phyloP scores from a whole-genome alignment of 2,113 vertebrate genomes.

The Isichthys henryi region DNA sequence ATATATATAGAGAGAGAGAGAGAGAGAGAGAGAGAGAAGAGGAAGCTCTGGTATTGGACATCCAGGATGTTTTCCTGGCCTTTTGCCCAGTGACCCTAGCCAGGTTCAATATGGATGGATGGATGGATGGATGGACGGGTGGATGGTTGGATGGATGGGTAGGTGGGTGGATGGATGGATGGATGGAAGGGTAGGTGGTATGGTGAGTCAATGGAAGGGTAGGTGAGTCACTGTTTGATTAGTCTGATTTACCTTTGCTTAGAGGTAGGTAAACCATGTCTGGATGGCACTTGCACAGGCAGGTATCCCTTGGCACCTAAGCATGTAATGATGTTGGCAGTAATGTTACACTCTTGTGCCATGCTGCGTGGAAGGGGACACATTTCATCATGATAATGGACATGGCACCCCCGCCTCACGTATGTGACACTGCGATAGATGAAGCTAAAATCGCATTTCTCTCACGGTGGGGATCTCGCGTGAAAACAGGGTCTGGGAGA shows the following conservation, averaged over 20 bases:
- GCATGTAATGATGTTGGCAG: background rate
- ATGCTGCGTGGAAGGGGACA: background rate
- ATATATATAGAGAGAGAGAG: no score
- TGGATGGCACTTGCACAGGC: background rate
- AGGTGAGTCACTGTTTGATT: background rate
- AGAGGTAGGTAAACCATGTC: background rate
- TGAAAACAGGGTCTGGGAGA: background rate
- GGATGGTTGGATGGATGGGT: background rate
- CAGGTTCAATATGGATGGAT: background rate
- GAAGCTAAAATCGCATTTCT: background rate
- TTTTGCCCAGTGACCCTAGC: background rate
- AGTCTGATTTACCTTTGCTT: background rate
- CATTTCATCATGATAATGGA: conserved; percentile 4
- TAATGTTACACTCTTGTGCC: background rate
- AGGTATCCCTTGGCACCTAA: background rate
- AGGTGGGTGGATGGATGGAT: background rate
- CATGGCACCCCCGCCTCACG: background rate
- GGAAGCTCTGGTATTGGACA: background rate
- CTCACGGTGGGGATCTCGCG: background rate
- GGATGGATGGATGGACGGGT: no score
- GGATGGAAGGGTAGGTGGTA: background rate
- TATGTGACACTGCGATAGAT: background rate
- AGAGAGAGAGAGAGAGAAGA: background rate
- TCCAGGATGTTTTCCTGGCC: background rate
- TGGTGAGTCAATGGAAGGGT: background rate